Base-by-base conservation (phyloP, 2,888 invertebrate species). In the Alcis repandata region DNA sequence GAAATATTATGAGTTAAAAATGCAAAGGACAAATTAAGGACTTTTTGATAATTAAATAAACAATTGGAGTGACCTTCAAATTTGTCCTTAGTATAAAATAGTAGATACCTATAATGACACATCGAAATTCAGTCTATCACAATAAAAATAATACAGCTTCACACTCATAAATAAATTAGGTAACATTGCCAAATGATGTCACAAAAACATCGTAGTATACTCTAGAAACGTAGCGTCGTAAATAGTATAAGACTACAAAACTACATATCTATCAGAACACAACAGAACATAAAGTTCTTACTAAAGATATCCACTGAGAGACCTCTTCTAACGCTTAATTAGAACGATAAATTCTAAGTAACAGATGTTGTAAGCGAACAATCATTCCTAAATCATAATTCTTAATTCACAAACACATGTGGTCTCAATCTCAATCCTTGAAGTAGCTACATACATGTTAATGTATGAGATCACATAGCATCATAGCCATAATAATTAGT, bases 351-450 rank as follows among this genome's bases (percentile, higher is more conserved):
- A 48, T 20, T 19, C n/a, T n/a, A 9, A 2, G 20, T 51, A 62
- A 20, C 62, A 63, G 56, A 63, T 63, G 62, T 15, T 54, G 15
- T 17, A n/a, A 45, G 40, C 15, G 15, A 15, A 32, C 17, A 40
- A 48, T 11, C 20, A 45, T 40, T 32, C 32, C 38, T 40, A 22
- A 45, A 59, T 48, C 54, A 41, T 54, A 22, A 49, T 43, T 45
- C 32, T 52, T 46, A 61, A 38, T 57, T 52, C 45, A 52, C 54
- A 45, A 17, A 19, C 22, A 45, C 40, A 59, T 63, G 60, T 61
- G 20, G 27, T 3, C 56, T 59, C n/a, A n/a, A 17, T 53, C 40
- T 11, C 40, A 40, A 63, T 64, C 58, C 69, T 70, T 68, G 68
- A 62, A 67, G 45, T 58, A 59, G n/a, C n/a, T 27, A 27, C 27